Evolutionary conservation across 2,797 vertebrate genomes (phyloP).

Genomic region (Fistularia commersonii): DNA sequence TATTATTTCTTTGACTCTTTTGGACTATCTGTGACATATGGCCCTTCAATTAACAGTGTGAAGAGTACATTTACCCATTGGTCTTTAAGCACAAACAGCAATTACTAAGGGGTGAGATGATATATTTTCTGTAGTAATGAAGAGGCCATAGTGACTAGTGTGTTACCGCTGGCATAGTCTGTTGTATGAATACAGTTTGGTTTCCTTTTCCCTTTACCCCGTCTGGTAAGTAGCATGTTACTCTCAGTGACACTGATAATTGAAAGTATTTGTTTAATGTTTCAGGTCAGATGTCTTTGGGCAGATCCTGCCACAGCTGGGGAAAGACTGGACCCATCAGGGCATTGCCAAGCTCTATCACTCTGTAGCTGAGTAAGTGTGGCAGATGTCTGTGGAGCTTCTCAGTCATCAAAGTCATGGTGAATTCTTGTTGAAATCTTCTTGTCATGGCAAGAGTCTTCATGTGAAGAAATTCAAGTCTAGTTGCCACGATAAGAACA

Average conservation of each 20-base stretch:
- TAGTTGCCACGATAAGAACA: too few relatives aligned
- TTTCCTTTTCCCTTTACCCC: too few relatives aligned
- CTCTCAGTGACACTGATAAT: conserved; percentile 24
- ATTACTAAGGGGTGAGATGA: conserved; percentile 23
- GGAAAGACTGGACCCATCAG: conserved; percentile 99
- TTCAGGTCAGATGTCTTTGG: conserved; percentile 95
- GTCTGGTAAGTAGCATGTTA: conserved; percentile 22
- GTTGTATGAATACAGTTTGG: too few relatives aligned
- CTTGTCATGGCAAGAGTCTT: too few relatives aligned
- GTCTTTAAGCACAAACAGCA: conserved; percentile 38
- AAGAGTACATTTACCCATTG: conserved; percentile 76
- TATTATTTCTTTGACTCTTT: conserved; percentile 65
- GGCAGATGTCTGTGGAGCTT: too few relatives aligned
- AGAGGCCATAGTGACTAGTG: conserved; percentile 16
- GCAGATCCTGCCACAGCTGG: conserved; percentile 95
- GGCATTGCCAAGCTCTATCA: conserved; percentile 98
- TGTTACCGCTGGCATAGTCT: too few relatives aligned
- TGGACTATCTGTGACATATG: conserved; percentile 44
- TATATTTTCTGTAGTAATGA: conserved; percentile 33
- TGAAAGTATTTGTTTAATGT: conserved; percentile 16
- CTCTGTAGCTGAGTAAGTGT: conserved; percentile 93
- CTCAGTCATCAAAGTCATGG: too few relatives aligned
- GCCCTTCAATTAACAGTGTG: conserved; percentile 51
- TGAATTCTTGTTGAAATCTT: too few relatives aligned
- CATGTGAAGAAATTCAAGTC: too few relatives aligned